Evolutionary conservation across 2,113 vertebrate genomes (phyloP).

Genomic region (Typhlomys cinereus): DNA sequence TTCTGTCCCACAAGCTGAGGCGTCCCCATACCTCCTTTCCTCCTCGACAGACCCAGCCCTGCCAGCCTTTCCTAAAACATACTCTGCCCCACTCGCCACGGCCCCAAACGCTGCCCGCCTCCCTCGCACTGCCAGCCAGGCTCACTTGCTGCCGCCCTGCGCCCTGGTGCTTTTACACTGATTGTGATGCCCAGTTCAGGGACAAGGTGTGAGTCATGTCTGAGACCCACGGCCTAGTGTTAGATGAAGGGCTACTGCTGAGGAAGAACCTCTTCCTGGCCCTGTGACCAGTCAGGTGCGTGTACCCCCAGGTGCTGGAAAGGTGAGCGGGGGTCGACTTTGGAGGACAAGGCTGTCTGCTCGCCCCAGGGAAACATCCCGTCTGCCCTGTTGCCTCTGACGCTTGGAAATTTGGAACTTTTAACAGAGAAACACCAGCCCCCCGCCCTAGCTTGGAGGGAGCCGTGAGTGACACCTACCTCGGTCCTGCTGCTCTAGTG

Average conservation of each 20-base stretch:
- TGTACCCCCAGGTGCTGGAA: accelerated
- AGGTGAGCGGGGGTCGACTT: neutral
- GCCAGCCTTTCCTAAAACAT: neutral
- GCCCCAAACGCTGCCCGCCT: no score
- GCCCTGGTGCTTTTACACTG: neutral
- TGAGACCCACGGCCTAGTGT: neutral
- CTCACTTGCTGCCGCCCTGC: neutral
- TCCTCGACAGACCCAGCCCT: neutral
- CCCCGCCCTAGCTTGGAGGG: no score
- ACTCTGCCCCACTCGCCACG: neutral
- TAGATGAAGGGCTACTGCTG: neutral
- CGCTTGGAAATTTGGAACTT: neutral
- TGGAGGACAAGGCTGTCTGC: neutral
- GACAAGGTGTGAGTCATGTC: neutral
- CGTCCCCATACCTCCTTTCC: neutral
- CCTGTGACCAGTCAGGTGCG: neutral
- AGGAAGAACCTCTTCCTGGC: neutral
- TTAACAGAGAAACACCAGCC: neutral
- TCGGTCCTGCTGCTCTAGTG: no score
- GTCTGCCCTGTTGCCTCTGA: neutral
- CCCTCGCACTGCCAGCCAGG: neutral
- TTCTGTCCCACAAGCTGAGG: neutral
- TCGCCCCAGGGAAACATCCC: neutral
- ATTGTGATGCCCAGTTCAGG: neutral
- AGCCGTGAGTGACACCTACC: neutral